Conservation (phyloP, 2,113 vertebrate species). For the Tetrao urogallus region DNA sequence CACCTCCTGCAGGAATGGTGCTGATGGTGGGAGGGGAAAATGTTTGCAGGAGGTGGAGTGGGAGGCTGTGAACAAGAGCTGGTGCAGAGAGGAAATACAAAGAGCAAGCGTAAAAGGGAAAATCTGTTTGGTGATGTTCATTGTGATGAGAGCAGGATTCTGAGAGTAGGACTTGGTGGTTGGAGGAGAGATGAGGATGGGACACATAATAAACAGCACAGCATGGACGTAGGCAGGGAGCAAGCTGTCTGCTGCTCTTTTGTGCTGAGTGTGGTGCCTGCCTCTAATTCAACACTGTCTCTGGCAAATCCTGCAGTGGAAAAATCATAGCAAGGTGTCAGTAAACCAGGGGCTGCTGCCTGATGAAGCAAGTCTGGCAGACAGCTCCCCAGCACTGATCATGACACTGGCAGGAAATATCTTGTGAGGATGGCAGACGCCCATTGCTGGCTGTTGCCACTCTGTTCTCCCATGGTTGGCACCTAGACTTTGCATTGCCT, state of each 20-base stretch:
- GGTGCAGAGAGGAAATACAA: constrained; percentile 35
- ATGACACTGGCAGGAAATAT: background rate
- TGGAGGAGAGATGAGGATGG: background rate
- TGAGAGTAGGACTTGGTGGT: background rate
- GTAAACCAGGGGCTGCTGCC: background rate
- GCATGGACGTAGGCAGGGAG: constrained; percentile 11
- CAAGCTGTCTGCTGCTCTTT: constrained; percentile 55
- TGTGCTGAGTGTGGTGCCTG: constrained; percentile 34
- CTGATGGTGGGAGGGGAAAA: background rate
- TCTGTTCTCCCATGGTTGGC: background rate
- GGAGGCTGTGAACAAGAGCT: constrained; percentile 55
- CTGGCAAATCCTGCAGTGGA: constrained; percentile 31
- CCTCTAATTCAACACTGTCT: background rate
- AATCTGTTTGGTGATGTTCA: constrained; percentile 9
- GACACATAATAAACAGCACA: background rate
- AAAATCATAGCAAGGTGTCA: constrained; percentile 12
- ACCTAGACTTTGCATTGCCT: fast-evolving
- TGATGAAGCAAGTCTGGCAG: background rate
- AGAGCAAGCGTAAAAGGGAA: background rate
- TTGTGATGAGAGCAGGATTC: background rate
- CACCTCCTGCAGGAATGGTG: background rate
- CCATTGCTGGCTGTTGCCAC: fast-evolving
- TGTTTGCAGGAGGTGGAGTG: constrained; percentile 37
- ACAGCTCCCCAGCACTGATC: fast-evolving
- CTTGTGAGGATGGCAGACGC: background rate